Evolutionary conservation across 2,888 invertebrate genomes (phyloP).

Genomic region (Nephrotoma guestfalica): DNA sequence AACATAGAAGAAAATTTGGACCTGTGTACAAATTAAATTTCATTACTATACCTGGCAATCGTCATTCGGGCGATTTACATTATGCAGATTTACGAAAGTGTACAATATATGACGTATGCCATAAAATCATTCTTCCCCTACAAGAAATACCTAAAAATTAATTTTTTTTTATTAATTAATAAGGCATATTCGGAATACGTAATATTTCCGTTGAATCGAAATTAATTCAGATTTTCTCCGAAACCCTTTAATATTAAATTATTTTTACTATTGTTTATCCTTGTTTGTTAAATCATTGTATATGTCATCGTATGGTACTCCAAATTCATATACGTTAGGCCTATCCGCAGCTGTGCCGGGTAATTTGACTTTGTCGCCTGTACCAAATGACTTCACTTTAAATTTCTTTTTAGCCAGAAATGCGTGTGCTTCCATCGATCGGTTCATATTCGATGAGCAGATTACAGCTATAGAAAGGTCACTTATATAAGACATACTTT

Average conservation of each 20-base stretch:
- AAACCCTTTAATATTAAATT: not conserved
- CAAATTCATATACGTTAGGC: conserved; percentile 96
- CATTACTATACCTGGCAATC: not conserved
- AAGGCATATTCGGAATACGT: not conserved
- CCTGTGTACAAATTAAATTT: not conserved
- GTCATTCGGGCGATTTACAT: not conserved
- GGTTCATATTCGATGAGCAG: conserved; percentile 98
- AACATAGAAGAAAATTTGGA: not conserved
- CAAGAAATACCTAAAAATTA: not conserved
- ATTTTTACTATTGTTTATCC: conserved; percentile 69
- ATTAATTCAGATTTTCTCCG: not conserved
- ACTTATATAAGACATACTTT: conserved; percentile 23
- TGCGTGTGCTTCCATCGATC: conserved; percentile 99
- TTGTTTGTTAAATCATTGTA: conserved; percentile 82
- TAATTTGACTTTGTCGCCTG: conserved; percentile 90
- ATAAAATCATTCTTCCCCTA: not conserved
- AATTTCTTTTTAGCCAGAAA: conserved; percentile 95
- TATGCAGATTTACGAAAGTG: not conserved
- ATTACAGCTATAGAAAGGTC: conserved; percentile 80
- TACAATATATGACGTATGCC: not conserved
- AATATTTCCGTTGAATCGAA: not conserved
- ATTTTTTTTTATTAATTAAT: not conserved
- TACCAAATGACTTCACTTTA: conserved; percentile 85
- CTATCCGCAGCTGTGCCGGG: conserved; percentile 88
- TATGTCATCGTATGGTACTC: conserved; percentile 88